These are phyloP conservation scores for Psilopsiagon aymara DNA, from an alignment of 2,113 vertebrate species.

Conservation along the genomic window DNA sequence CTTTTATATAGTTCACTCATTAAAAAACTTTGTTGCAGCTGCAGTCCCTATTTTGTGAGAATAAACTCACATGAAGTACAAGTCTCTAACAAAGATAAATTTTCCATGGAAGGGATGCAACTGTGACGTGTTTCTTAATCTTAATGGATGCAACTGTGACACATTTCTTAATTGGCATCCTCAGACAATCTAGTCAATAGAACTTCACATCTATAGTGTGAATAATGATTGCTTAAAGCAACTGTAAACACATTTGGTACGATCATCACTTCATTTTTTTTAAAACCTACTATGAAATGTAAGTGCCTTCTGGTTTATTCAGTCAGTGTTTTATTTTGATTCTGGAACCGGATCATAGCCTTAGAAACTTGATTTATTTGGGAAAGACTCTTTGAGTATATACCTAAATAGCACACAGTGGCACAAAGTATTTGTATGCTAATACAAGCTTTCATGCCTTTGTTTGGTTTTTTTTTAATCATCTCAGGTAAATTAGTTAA, in stretches of 20 bases:
- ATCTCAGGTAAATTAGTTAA: conserved; percentile 46
- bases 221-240: conserved; percentile 41
- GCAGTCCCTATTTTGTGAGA: background rate
- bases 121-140: background rate
- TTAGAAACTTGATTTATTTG: conserved; percentile 5
- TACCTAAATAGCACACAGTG: background rate
- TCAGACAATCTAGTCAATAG: conserved; percentile 61
- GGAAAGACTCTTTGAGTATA: background rate
- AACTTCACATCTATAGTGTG: background rate
- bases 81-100: background rate
- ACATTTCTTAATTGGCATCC: background rate
- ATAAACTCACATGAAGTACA: background rate
- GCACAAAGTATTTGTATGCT: conserved; percentile 7
- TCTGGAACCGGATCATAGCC: conserved; percentile 1
- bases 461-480: background rate
- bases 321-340: conserved; percentile 28
- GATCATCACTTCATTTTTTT: conserved; percentile 17
- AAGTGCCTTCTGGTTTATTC: conserved; percentile 71
- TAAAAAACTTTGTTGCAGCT: background rate
- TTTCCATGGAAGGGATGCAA: background rate
- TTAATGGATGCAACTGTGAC: background rate
- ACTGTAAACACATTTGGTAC: conserved; percentile 4
- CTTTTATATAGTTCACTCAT: background rate
- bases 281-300: conserved; percentile 22
- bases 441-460: background rate